Evolutionary conservation across 30 jellyfish, hydroid and myxozoan genomes (phyloP).

Genomic region (Aurelia coerulea): DNA sequence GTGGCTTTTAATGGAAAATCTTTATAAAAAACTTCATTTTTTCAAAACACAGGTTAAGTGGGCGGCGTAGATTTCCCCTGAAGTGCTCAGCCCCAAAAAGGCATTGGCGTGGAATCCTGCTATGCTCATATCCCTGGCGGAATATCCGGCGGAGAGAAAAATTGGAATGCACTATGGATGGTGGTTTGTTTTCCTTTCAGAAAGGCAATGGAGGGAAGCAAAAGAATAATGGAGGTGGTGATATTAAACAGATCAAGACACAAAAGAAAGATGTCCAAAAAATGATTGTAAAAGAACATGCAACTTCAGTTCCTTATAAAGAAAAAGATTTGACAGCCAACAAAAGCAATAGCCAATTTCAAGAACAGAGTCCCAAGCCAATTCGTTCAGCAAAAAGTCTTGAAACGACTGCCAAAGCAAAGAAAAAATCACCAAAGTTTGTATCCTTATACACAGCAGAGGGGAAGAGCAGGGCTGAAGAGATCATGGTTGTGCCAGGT

Average conservation of each 20-base stretch:
- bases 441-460: slow-evolving; percentile 90
- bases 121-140: no score
- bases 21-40: no score
- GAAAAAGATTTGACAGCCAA: slow-evolving; percentile 13
- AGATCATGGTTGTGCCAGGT: slow-evolving; percentile 88
- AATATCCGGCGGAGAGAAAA: no score
- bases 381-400: background rate
- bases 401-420: background rate
- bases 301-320: slow-evolving; percentile 40
- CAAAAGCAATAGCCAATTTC: background rate
- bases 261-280: slow-evolving; percentile 20
- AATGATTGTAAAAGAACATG: slow-evolving; percentile 13
- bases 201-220: background rate
- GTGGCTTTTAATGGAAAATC: no score
- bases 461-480: slow-evolving; percentile 80
- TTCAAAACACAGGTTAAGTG: no score
- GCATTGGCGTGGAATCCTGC: no score
- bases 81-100: no score
- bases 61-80: no score
- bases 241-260: background rate
- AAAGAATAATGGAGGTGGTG: slow-evolving; percentile 11
- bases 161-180: no score
- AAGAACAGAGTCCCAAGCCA: background rate
- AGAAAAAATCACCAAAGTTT: slow-evolving; percentile 73
- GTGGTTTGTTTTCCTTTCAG: slow-evolving; percentile 9